Evolutionary conservation across 2,797 vertebrate genomes (phyloP).

Genomic region (Dendrocincla tyrannina): DNA sequence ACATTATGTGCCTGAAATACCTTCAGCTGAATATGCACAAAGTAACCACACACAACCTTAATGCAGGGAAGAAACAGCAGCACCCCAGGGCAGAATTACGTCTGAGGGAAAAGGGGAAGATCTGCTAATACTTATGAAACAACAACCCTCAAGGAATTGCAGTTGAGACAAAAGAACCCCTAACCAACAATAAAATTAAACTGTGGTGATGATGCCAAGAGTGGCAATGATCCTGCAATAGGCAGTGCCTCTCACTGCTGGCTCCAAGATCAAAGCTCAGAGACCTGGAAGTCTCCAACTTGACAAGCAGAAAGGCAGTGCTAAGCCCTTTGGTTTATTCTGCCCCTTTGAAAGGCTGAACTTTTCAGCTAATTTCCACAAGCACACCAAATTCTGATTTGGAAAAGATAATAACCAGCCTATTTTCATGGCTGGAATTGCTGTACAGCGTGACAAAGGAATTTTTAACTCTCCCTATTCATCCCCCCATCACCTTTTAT

Average conservation of each 20-base stretch:
- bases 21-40: background rate
- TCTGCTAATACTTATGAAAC: constrained; percentile 17
- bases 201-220: background rate
- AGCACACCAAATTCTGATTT: background rate
- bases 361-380: background rate
- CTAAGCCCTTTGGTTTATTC: background rate
- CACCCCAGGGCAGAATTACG: constrained; percentile 8
- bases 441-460: background rate
- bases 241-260: background rate
- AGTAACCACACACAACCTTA: background rate
- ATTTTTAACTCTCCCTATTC: background rate
- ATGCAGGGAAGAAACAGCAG: background rate
- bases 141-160: background rate
- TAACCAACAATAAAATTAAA: constrained; percentile 27
- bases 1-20: background rate
- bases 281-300: background rate
- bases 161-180: constrained; percentile 9
- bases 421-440: background rate
- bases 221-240: background rate
- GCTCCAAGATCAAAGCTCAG: constrained; percentile 12
- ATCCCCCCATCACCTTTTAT: background rate
- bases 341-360: background rate
- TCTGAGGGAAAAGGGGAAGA: background rate
- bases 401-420: background rate
- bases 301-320: background rate